phyloP scores from a whole-genome alignment of 2,888 invertebrate species.

The Mimachlamys varia region DNA sequence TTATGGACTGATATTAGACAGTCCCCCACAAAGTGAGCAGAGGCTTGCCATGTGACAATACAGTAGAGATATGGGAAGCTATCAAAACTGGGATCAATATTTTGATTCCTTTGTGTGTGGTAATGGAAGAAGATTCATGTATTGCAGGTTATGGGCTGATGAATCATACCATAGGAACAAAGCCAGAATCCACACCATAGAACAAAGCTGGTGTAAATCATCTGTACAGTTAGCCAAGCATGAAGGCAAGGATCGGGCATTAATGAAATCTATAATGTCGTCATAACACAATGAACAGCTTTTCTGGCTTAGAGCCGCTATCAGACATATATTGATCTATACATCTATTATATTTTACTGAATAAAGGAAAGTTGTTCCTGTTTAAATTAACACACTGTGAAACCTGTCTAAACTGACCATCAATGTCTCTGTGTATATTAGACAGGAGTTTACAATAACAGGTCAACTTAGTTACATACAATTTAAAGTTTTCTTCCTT shows the following conservation, averaged over 20 bases:
- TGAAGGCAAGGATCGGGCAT: not conserved
- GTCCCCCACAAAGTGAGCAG: not conserved
- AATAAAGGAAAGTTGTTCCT: too few species aligned
- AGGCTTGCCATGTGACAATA: not conserved
- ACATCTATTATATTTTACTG: too few species aligned
- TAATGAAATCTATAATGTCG: not conserved
- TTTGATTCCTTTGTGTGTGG: slow-evolving; percentile 24
- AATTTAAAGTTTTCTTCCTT: too few species aligned
- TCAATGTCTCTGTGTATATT: not conserved
- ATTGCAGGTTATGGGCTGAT: not conserved
- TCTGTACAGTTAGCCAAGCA: not conserved
- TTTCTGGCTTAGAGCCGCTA: too few species aligned
- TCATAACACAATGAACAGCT: not conserved
- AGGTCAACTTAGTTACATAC: too few species aligned
- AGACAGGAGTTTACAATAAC: too few species aligned
- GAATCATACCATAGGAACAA: not conserved
- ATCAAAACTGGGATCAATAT: slow-evolving; percentile 2
- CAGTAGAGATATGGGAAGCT: not conserved
- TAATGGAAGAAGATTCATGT: slow-evolving; percentile 11
- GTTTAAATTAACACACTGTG: not conserved
- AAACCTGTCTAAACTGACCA: not conserved
- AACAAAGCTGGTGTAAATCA: not conserved
- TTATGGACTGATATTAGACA: too few species aligned
- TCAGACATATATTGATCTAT: too few species aligned
- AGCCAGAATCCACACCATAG: not conserved